These are phyloP conservation scores for Bombus vancouverensis DNA, from an alignment of 1,140 invertebrate species.

Conservation along the genomic window DNA sequence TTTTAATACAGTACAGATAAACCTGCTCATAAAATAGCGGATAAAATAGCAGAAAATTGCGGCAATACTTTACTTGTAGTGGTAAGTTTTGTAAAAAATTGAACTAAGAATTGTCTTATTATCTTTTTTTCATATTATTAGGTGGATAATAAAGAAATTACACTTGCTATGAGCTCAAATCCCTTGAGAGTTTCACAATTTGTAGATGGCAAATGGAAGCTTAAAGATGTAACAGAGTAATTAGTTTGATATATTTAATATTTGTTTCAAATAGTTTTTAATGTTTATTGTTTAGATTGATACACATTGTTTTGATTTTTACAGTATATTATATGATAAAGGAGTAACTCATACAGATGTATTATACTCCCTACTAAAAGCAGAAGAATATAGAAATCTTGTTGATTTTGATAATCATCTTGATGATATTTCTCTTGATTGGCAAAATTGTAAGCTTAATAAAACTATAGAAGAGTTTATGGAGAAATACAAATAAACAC, in stretches of 20 bases:
- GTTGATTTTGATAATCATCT: constrained; percentile 96
- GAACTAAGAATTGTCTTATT: background rate
- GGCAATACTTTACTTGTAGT: constrained; percentile 89
- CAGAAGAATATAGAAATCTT: constrained; percentile 87
- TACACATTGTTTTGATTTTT: constrained; percentile 24
- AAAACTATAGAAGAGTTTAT: constrained; percentile 81
- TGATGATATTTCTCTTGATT: constrained; percentile 91
- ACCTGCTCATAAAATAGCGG: constrained; percentile 91
- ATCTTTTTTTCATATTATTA: constrained; percentile 75
- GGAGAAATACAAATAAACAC: constrained; percentile 59
- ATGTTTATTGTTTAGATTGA: background rate
- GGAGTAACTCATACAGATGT: constrained; percentile 84
- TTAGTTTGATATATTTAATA: constrained; percentile 60
- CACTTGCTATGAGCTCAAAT: constrained; percentile 85
- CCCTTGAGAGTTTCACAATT: constrained; percentile 88
- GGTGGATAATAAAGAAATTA: constrained; percentile 90
- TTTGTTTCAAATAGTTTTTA: background rate
- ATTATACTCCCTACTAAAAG: constrained; percentile 87
- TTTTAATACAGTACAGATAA: constrained; percentile 87
- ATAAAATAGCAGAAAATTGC: constrained; percentile 93
- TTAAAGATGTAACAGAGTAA: constrained; percentile 81
- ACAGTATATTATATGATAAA: constrained; percentile 78
- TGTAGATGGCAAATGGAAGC: constrained; percentile 89
- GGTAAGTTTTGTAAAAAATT: constrained; percentile 82
- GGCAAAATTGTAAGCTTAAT: constrained; percentile 89